Percentiles rank a stretch among this genome's conserved stretches.
Conservation (phyloP, 2,888 invertebrate genomes). For the Syrista parreyssii region DNA sequence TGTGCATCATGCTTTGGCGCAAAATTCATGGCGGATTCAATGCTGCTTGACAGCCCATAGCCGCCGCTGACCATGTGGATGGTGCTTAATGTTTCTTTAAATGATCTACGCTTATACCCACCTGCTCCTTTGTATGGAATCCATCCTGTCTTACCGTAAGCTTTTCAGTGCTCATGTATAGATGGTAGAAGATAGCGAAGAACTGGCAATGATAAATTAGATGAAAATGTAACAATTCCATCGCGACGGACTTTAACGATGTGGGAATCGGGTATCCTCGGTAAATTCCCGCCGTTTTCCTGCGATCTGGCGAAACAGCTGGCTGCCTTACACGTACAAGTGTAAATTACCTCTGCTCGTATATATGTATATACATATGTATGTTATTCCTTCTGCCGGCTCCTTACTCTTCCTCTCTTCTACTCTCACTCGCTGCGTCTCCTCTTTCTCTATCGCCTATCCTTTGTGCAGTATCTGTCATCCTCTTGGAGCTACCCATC, state of each 20-base stretch:
- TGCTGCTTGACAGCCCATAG: neutral
- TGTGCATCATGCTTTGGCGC: neutral
- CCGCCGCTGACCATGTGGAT: neutral
- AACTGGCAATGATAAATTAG: neutral
- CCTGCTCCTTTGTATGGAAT: neutral
- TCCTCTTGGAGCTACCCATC: neutral
- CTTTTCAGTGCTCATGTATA: neutral
- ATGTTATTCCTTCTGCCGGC: neutral
- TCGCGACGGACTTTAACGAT: neutral
- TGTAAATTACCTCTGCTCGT: neutral
- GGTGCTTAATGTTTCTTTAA: neutral
- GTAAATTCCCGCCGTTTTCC: neutral
- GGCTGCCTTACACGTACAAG: neutral
- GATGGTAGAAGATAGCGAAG: neutral
- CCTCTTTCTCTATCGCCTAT: neutral
- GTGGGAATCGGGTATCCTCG: neutral
- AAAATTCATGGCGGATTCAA: neutral
- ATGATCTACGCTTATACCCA: neutral
- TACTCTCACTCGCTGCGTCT: neutral
- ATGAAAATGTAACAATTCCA: neutral
- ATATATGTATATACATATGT: neutral
- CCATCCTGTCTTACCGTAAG: neutral
- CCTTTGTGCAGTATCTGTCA: neutral
- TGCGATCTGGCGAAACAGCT: neutral
- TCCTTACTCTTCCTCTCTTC: neutral